Evolutionary conservation across 2,888 invertebrate species (phyloP).

Genomic region (Ceratothoa steindachneri): DNA sequence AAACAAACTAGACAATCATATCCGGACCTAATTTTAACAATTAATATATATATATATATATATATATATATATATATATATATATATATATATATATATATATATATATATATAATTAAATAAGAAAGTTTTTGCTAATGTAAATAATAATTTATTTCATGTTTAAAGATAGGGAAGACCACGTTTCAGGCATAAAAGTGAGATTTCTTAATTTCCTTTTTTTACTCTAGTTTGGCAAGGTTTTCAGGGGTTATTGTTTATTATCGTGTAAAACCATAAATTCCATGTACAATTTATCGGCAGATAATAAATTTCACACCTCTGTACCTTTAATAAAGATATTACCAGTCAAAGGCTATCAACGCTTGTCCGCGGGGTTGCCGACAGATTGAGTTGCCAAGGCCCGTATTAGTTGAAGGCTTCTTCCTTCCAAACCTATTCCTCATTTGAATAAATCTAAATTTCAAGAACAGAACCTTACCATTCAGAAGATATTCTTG

Average conservation of each 20-base stretch:
- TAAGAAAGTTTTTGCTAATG: not conserved
- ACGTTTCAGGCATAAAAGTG: not conserved
- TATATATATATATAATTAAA: constrained; percentile 11
- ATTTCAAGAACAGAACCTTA: not conserved
- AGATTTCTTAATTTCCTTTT: constrained; percentile 1
- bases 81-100: constrained; percentile 11
- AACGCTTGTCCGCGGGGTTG: not conserved
- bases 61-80: constrained; percentile 10
- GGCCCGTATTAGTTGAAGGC: not conserved
- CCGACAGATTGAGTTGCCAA: not conserved
- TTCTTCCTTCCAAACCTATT: not conserved
- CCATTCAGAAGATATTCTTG: not conserved
- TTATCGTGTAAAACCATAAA: constrained; percentile 36
- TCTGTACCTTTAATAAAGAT: constrained; percentile 33
- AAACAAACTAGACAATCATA: not conserved
- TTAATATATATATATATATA: not conserved
- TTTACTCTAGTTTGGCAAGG: constrained; percentile 1
- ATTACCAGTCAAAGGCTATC: constrained; percentile 23
- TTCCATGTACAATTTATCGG: constrained; percentile 34
- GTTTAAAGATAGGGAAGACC: not conserved
- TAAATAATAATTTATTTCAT: not conserved
- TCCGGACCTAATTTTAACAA: not conserved
- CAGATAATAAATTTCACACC: constrained; percentile 37
- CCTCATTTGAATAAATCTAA: constrained; percentile 12
- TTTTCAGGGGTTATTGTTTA: constrained; percentile 24